Conservation (phyloP, 1,140 invertebrate genomes). For the Parasteatoda tepidariorum region DNA sequence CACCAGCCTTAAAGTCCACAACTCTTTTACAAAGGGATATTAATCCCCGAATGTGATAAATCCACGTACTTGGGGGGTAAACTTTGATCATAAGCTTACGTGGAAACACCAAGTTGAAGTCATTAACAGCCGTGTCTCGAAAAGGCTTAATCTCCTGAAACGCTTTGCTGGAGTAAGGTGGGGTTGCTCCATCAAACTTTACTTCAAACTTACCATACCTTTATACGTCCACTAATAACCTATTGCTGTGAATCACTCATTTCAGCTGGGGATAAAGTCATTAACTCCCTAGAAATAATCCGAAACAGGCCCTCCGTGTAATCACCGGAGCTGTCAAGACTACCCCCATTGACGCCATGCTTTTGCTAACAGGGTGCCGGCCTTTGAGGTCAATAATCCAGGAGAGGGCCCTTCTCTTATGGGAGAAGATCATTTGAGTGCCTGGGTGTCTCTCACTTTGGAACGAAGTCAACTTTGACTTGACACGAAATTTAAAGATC, state of each 20-base stretch:
- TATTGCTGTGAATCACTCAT: slow-evolving; percentile 2
- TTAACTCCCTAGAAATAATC: background rate
- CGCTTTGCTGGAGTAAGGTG: background rate
- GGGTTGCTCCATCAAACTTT: background rate
- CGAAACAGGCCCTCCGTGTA: background rate
- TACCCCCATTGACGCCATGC: background rate
- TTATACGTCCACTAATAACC: background rate
- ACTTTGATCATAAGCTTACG: background rate
- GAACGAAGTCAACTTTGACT: no score
- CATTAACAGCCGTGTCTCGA: background rate
- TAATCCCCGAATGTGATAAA: background rate
- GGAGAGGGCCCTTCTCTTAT: background rate
- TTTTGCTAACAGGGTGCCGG: background rate
- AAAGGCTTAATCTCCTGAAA: background rate
- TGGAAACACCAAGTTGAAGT: slow-evolving; percentile 3
- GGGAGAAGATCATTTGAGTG: no score
- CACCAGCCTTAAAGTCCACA: background rate
- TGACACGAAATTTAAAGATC: no score
- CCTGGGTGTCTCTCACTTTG: no score
- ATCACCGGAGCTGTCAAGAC: slow-evolving; percentile 22
- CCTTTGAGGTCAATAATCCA: background rate
- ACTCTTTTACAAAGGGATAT: background rate
- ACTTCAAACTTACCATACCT: slow-evolving; percentile 1
- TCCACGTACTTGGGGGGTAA: background rate
- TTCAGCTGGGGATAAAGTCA: background rate